Conservation (phyloP, 2,113 vertebrate genomes). For the Thamnophis sirtalis region DNA sequence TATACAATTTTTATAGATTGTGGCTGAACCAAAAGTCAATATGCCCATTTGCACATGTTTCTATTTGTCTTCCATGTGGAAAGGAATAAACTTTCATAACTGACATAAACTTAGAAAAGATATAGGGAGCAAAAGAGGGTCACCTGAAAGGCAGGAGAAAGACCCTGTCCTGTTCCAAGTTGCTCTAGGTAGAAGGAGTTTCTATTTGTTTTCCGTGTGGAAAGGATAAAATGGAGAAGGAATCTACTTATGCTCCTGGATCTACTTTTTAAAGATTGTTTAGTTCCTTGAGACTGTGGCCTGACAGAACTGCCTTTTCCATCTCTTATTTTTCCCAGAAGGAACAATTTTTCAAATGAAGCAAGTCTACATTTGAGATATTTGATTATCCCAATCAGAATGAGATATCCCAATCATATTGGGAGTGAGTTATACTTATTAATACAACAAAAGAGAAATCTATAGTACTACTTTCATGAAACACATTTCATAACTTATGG, state of each 20-base stretch:
- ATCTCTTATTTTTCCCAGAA: neutral
- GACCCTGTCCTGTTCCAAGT: neutral
- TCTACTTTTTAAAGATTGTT: neutral
- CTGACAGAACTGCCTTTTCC: neutral
- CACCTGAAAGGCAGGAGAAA: neutral
- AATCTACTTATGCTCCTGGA: neutral
- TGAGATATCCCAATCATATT: neutral
- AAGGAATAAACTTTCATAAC: neutral
- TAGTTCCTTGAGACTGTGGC: neutral
- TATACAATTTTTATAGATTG: neutral
- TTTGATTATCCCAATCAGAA: neutral
- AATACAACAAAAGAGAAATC: neutral
- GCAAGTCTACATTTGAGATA: neutral
- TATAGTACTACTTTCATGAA: neutral
- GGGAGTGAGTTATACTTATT: neutral
- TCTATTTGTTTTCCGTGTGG: neutral
- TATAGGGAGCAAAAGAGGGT: neutral
- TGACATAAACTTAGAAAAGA: neutral
- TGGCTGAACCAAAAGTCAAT: neutral
- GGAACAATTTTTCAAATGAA: neutral
- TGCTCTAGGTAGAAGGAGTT: neutral
- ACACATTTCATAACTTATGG: neutral
- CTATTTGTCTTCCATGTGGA: neutral
- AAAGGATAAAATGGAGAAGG: neutral
- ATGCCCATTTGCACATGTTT: neutral